These are phyloP conservation scores for Anthopleura xanthogrammica DNA, from an alignment of 92 coral and sea anemone genomes.

Conservation along the genomic window DNA sequence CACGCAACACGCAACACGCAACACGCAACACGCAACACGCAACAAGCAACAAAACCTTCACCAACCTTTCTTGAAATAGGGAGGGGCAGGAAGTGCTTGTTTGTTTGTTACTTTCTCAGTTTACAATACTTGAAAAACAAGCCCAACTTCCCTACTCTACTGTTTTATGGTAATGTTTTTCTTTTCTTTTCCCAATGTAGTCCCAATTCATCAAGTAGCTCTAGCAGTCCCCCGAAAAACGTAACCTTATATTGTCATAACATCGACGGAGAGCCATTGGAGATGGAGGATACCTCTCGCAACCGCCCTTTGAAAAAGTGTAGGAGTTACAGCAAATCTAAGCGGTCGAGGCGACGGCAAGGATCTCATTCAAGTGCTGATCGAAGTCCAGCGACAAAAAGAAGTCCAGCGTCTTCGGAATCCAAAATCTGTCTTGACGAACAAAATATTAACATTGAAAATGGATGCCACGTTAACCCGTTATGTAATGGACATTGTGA, in stretches of 20 bases:
- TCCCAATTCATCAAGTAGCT: constrained; percentile 82
- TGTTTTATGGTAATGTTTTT: neutral
- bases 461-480: constrained; percentile 2
- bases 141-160: neutral
- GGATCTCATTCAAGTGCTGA: constrained; percentile 65
- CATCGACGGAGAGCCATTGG: constrained; percentile 41
- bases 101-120: no score
- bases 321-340: constrained; percentile 56
- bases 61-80: no score
- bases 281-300: constrained; percentile 35
- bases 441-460: neutral
- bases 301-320: constrained; percentile 46
- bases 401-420: constrained; percentile 29
- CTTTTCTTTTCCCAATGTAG: constrained; percentile 22
- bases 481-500: neutral
- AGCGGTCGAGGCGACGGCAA: constrained; percentile 46
- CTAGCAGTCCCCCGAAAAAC: constrained; percentile 73
- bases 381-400: constrained; percentile 45
- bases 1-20: no score
- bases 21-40: no score
- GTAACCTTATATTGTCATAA: constrained; percentile 45
- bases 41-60: no score
- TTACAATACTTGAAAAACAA: neutral
- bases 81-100: no score
- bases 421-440: constrained; percentile 7